phyloP scores from a whole-genome alignment of 2,113 vertebrate species.

The Ophiodon elongatus region DNA sequence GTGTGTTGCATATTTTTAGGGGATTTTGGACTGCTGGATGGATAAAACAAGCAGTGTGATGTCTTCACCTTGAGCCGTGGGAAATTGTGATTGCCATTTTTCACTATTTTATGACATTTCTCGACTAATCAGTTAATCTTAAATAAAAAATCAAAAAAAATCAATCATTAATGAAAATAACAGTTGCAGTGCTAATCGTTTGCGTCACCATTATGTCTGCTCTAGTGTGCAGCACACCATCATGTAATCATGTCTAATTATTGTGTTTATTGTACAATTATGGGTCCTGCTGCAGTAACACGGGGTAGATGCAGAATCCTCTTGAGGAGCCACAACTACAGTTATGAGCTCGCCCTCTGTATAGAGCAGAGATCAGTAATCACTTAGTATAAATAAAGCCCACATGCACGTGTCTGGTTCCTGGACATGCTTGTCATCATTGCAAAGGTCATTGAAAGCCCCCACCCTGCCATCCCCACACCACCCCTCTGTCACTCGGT shows the following conservation, averaged over 20 bases:
- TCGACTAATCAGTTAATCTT: background rate
- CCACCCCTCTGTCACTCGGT: conserved; percentile 36
- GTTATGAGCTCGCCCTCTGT: conserved; percentile 37
- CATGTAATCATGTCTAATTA: conserved; percentile 56
- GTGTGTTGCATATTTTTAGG: background rate
- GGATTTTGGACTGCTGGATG: background rate
- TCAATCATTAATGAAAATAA: conserved; percentile 7
- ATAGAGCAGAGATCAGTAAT: conserved; percentile 57
- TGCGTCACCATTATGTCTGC: too few relatives aligned
- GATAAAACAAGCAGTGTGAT: background rate
- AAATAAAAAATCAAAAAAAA: background rate
- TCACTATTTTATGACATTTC: background rate
- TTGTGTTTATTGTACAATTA: conserved; percentile 62
- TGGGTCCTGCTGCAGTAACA: conserved; percentile 20
- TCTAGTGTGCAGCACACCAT: conserved; percentile 30
- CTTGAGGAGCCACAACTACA: conserved; percentile 41
- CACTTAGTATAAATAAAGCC: conserved; percentile 65
- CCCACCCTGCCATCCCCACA: conserved; percentile 49
- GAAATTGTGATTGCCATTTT: background rate
- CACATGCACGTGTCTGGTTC: conserved; percentile 67
- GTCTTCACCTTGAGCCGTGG: background rate
- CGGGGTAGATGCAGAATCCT: conserved; percentile 11
- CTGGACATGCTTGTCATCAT: conserved; percentile 87
- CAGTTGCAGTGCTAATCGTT: background rate
- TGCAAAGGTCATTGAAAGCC: conserved; percentile 85